Evolutionary conservation across 1,140 invertebrate species (phyloP).

Genomic region (Drosophila sp.): DNA sequence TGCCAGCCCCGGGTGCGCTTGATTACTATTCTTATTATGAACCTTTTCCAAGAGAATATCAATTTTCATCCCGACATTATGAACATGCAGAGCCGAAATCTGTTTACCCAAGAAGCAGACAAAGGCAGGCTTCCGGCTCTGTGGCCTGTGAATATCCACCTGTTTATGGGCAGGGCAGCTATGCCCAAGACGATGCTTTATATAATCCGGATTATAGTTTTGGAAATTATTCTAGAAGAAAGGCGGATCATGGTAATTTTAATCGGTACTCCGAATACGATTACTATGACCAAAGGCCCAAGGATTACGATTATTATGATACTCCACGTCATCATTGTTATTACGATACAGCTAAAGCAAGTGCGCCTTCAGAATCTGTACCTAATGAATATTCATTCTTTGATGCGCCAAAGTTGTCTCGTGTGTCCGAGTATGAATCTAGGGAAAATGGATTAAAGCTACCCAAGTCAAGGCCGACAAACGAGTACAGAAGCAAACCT

Average conservation of each 20-base stretch:
- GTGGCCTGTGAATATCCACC: conserved; percentile 8
- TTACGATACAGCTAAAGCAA: background rate
- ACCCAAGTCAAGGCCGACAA: background rate
- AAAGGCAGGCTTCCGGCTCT: conserved; percentile 18
- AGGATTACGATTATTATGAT: background rate
- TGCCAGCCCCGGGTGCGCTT: background rate
- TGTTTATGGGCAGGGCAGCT: background rate
- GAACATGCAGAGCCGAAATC: background rate
- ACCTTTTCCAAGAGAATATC: background rate
- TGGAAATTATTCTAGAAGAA: background rate
- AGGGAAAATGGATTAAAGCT: background rate
- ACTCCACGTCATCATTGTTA: background rate
- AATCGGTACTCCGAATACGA: background rate
- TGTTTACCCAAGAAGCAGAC: no score
- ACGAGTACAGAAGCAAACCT: background rate
- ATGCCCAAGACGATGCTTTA: background rate
- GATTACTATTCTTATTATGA: background rate
- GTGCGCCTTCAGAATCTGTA: background rate
- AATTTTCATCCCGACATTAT: background rate
- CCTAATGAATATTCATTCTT: background rate
- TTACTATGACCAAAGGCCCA: background rate
- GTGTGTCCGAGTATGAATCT: background rate
- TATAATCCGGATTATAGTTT: background rate
- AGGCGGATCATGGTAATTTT: background rate
- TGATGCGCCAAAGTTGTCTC: no score